A percentile compares a stretch with the other conserved stretches of the same genome.
Evolutionary conservation across 2,888 invertebrate genomes (phyloP).

Genomic region (Pammene fasciana): DNA sequence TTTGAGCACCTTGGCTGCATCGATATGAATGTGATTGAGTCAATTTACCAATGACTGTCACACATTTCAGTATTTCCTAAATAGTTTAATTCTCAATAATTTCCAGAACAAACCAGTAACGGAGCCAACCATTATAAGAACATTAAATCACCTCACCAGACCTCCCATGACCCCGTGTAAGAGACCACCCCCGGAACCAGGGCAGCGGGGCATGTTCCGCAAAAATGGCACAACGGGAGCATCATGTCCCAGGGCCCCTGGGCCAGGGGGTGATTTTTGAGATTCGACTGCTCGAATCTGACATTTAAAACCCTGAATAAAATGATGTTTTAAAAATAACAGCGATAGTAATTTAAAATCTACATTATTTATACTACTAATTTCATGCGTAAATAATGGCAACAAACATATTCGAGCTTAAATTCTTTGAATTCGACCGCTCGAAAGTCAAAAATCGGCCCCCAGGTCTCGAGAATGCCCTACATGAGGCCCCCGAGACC

Average conservation of each 20-base stretch:
- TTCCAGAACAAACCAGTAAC: conserved; percentile 47
- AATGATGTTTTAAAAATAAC: too few relatives aligned
- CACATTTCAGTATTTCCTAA: not conserved
- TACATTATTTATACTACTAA: too few relatives aligned
- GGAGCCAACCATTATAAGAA: conserved; percentile 50
- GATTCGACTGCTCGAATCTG: too few relatives aligned
- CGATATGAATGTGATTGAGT: too few relatives aligned
- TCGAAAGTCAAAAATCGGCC: too few relatives aligned
- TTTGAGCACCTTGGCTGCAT: too few relatives aligned
- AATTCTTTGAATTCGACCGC: too few relatives aligned
- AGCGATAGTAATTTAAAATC: too few relatives aligned
- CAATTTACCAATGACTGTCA: not conserved
- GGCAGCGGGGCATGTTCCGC: not conserved
- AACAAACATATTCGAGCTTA: too few relatives aligned
- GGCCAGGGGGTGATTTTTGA: too few relatives aligned
- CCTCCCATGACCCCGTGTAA: not conserved
- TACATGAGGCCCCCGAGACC: conserved; percentile 15
- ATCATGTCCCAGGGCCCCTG: not conserved
- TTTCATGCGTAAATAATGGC: too few relatives aligned
- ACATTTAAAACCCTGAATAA: too few relatives aligned
- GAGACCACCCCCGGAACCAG: not conserved
- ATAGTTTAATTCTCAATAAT: not conserved
- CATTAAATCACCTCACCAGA: conserved; percentile 49
- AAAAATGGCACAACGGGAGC: not conserved
- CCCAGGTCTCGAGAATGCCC: not conserved